Conservation (phyloP, 2,113 vertebrate species). For the Eublepharis macularius region DNA sequence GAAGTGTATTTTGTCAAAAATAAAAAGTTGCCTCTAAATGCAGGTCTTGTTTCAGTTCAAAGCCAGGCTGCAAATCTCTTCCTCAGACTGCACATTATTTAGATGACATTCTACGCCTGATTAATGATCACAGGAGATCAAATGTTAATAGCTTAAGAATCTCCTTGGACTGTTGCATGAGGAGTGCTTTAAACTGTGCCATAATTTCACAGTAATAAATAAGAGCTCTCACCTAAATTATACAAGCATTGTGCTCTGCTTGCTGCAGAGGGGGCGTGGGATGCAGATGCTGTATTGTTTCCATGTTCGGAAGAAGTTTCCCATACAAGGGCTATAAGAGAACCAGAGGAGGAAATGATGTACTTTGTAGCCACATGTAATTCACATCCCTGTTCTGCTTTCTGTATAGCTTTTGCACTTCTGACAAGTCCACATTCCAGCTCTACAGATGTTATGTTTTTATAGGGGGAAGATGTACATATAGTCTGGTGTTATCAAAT, state of each 20-base stretch:
- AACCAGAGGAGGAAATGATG: slow-evolving; percentile 49
- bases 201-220: slow-evolving; percentile 62
- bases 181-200: slow-evolving; percentile 57
- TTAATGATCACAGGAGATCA: slow-evolving; percentile 70
- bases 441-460: slow-evolving; percentile 32
- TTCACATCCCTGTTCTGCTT: slow-evolving; percentile 64
- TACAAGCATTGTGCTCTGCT: slow-evolving; percentile 41
- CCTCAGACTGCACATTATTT: slow-evolving; percentile 52
- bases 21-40: slow-evolving; percentile 43
- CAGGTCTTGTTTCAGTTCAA: slow-evolving; percentile 46
- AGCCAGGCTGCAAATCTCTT: slow-evolving; percentile 42
- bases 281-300: slow-evolving; percentile 51
- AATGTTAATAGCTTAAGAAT: slow-evolving; percentile 72
- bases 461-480: slow-evolving; percentile 56
- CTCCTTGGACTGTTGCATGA: slow-evolving; percentile 49
- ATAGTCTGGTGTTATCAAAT: slow-evolving; percentile 9
- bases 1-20: slow-evolving; percentile 62
- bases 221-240: slow-evolving; percentile 59
- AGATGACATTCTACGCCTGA: slow-evolving; percentile 60
- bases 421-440: slow-evolving; percentile 62
- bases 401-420: slow-evolving; percentile 57
- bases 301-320: slow-evolving; percentile 54
- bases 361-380: slow-evolving; percentile 52
- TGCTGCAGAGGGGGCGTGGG: slow-evolving; percentile 38
- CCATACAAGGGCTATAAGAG: slow-evolving; percentile 65